A percentile compares a stretch with the other conserved stretches of the same genome.
Conservation (phyloP, 35 echinoderm and acorn worm genomes). For the Heliocidaris tuberculata region DNA sequence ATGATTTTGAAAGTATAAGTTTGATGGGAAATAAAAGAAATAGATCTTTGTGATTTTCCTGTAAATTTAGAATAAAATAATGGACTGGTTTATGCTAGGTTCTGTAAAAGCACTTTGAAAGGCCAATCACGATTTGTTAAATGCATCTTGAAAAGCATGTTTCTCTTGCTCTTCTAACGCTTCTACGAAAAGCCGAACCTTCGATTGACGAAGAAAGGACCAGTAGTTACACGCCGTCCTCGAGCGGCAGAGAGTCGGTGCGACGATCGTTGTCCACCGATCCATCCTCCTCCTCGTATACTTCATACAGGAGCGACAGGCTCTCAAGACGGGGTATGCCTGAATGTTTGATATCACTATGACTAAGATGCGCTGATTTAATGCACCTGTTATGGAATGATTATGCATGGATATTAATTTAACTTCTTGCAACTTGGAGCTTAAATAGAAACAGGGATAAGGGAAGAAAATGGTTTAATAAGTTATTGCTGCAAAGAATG, state of each 20-base stretch:
- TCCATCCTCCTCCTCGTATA: background rate
- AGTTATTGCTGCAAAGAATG: too few species aligned
- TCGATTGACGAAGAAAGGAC: background rate
- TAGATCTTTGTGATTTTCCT: too few species aligned
- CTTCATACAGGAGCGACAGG: constrained; percentile 11
- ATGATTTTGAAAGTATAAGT: too few species aligned
- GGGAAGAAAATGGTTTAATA: too few species aligned
- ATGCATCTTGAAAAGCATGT: constrained; percentile 31
- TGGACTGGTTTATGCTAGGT: background rate
- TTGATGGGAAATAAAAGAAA: too few species aligned
- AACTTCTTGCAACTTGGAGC: too few species aligned
- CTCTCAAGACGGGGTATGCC: background rate
- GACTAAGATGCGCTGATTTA: background rate
- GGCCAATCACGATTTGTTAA: background rate
- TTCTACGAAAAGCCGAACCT: constrained; percentile 13
- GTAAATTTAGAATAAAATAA: too few species aligned
- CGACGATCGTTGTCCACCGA: constrained; percentile 23
- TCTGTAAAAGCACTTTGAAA: background rate
- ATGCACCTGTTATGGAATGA: constrained; percentile 15
- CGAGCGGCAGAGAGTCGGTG: background rate
- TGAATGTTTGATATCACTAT: background rate
- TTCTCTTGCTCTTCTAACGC: constrained; percentile 5
- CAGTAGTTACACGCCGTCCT: constrained; percentile 12
- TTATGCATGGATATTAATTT: background rate
- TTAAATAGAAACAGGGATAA: too few species aligned